Conservation (phyloP, 2,113 vertebrate genomes). For the Semicossyphus pulcher region DNA sequence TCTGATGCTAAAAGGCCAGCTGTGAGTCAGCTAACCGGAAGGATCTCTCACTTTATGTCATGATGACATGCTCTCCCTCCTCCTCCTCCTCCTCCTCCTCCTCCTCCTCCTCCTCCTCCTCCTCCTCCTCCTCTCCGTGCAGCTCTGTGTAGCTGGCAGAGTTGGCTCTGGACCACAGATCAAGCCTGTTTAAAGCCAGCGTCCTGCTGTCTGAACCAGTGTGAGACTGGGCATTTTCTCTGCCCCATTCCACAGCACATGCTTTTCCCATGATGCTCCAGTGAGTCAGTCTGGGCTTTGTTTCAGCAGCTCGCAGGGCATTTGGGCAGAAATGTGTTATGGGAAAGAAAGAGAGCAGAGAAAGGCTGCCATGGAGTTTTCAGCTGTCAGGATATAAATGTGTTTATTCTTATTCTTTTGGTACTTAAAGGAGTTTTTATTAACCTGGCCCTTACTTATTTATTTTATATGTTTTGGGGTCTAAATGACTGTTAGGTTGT, state of each 20-base stretch:
- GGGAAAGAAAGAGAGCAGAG: background rate
- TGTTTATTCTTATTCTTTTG: background rate
- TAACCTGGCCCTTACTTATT: no score
- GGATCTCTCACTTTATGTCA: conserved; percentile 8
- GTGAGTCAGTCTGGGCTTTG: conserved; percentile 16
- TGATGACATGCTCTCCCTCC: background rate
- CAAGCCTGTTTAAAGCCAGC: conserved; percentile 17
- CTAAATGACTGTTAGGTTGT: background rate
- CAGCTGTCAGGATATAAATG: background rate
- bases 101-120: background rate
- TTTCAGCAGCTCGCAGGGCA: background rate
- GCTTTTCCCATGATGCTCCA: conserved; percentile 57
- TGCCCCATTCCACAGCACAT: conserved; percentile 41
- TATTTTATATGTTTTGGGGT: background rate
- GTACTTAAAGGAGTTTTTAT: background rate
- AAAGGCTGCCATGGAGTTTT: background rate
- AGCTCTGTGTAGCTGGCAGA: conserved; percentile 11
- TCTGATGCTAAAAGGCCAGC: background rate
- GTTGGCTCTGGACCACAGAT: conserved; percentile 13
- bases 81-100: conserved; percentile 15
- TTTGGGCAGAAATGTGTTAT: conserved; percentile 18
- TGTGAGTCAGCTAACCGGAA: conserved; percentile 34
- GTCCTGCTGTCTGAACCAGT: conserved; percentile 36
- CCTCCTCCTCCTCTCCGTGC: background rate
- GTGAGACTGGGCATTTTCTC: conserved; percentile 16